Conservation (phyloP, 2,113 vertebrate species). For the Pygoscelis adeliae region DNA sequence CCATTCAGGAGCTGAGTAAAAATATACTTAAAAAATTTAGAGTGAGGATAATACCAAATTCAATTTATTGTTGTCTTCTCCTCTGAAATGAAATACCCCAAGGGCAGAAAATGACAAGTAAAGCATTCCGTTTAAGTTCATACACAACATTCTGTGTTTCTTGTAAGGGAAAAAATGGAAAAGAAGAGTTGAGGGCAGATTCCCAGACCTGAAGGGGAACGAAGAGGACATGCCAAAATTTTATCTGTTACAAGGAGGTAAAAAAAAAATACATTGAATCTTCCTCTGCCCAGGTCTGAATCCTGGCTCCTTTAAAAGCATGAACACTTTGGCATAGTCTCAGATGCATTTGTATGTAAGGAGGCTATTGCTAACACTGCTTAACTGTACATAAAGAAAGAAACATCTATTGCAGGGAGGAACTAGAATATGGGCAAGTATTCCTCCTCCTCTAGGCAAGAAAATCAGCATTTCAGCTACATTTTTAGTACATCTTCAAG, state of each 20-base stretch:
- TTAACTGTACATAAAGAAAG: not conserved
- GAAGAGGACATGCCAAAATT: not conserved
- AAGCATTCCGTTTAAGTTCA: not conserved
- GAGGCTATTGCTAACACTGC: not conserved
- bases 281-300: not conserved
- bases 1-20: not conserved
- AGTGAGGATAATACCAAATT: not conserved
- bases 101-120: not conserved
- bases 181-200: not conserved
- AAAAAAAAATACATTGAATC: not conserved
- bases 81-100: not conserved
- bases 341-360: not conserved
- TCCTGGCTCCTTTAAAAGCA: not conserved
- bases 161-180: not conserved
- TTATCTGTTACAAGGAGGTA: not conserved
- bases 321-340: not conserved
- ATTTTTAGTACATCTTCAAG: not conserved
- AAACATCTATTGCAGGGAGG: not conserved
- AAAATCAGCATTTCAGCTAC: not conserved
- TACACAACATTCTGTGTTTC: not conserved
- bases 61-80: not conserved
- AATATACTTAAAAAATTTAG: not conserved
- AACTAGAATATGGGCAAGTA: not conserved
- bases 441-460: not conserved
- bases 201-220: not conserved